Evolutionary conservation across 2,888 invertebrate species (phyloP), one percentile per base, ranked within the genome.

Genomic region (Pollenia angustigena): DNA sequence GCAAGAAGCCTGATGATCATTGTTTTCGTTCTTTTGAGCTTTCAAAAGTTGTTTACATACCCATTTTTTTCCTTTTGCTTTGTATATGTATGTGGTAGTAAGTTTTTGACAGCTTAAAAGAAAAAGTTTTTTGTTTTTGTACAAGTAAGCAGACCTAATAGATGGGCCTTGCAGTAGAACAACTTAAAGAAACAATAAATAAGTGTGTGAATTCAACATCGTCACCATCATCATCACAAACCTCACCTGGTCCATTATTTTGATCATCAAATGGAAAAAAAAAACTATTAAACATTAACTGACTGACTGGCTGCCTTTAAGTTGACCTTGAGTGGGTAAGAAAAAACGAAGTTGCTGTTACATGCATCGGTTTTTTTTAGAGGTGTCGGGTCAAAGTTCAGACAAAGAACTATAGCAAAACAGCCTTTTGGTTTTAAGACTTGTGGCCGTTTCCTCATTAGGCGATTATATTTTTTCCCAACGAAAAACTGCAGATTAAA

Each of bases 251-350:
- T 32, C 50, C 69, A 69, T 69, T 12, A 68, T 46, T 66, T 76
- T 10, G 18, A 44, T 62, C 18, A 75, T 75, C 40, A 75, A 62
- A 62, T 62, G 18, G 44, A 58, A 69, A 60, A 64, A n/a, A 44
- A 11, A 18, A 64, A 62, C 42, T 44, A 44, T 79, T 42, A 79
- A 69, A 42, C 58, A 60, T 50, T 46, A 66, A 56, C 14, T 46
- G n/a, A n/a, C 46, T 60, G 18, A 42, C 48, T n/a, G 12, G 1
- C 7, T 2, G 10, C 14, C 18, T 48, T 48, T 12, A 10, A 46
- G n/a, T 16, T 69, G 69, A 69, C 79, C 79, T 80, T 80, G n/a
- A 80, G 6, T n/a, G 14, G 16, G 60, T 44, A 32, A 71, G 60
- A 71, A 62, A 75, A 62, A 32, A 42, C 16, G 16, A 0, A 11